Percentiles rank a stretch among this genome's conserved stretches.
Evolutionary conservation across 2,888 invertebrate genomes (phyloP).

Genomic region (Caenorhabditis sp.): DNA sequence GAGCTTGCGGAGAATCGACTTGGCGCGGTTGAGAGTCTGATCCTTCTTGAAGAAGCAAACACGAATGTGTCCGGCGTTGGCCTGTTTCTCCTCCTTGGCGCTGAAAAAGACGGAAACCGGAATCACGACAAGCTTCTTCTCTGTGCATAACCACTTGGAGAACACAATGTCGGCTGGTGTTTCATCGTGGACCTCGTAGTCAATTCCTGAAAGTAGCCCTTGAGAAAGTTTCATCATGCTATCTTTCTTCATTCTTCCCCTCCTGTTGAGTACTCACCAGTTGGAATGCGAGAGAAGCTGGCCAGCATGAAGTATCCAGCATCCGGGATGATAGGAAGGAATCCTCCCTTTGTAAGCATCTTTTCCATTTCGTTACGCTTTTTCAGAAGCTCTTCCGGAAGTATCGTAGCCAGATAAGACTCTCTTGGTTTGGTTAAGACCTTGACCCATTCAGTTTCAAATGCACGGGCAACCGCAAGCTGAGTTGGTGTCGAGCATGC

Average conservation of each 20-base stretch:
- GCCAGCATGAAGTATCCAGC: slow-evolving; percentile 98
- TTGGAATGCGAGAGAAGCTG: slow-evolving; percentile 88
- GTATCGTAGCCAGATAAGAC: slow-evolving; percentile 90
- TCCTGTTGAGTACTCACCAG: slow-evolving; percentile 49
- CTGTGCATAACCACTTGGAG: slow-evolving; percentile 95
- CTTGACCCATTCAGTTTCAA: slow-evolving; percentile 88
- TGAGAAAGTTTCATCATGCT: background rate
- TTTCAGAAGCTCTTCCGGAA: slow-evolving; percentile 88
- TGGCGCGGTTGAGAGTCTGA: slow-evolving; percentile 78
- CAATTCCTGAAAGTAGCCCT: too few relatives aligned
- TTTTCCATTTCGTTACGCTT: slow-evolving; percentile 91
- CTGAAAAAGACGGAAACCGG: slow-evolving; percentile 96
- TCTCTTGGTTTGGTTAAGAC: slow-evolving; percentile 53
- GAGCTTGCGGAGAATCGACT: slow-evolving; percentile 70
- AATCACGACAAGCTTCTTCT: slow-evolving; percentile 93
- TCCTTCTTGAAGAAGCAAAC: slow-evolving; percentile 82
- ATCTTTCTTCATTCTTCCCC: background rate
- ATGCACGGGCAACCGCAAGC: slow-evolving; percentile 93
- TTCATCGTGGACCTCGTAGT: slow-evolving; percentile 26
- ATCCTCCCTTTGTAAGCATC: slow-evolving; percentile 85
- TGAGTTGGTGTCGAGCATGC: slow-evolving; percentile 86
- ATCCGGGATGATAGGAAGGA: slow-evolving; percentile 90
- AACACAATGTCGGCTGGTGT: slow-evolving; percentile 90
- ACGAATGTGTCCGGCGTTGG: slow-evolving; percentile 75
- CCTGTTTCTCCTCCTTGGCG: slow-evolving; percentile 61